Base-by-base conservation (phyloP, 2,888 invertebrate genomes). In the Heliconius erato region DNA sequence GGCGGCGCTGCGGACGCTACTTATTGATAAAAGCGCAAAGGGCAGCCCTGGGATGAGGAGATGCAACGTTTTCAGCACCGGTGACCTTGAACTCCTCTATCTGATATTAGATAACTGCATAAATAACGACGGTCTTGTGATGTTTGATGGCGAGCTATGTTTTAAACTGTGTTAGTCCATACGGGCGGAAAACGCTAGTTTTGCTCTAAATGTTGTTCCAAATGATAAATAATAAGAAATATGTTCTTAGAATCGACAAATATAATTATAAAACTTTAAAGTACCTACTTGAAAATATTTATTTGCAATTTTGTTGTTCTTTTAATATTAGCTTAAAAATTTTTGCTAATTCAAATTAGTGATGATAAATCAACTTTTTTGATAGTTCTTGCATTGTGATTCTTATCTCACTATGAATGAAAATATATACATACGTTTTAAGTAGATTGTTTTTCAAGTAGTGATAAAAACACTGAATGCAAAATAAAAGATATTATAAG, bases 11-110 rank as follows among this genome's bases (percentile, higher is more conserved):
- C 85, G 84, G 83, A 88, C 87, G 86, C 86, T 85, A 85, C 88
- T 91, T 95, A 94, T 94, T 94, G 95, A 95, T 93, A 94, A 94
- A 95, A 93, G 93, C 93, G 94, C 92, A 92, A 91, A 92, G 93
- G 93, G 91, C 92, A 89, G 89, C 90, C 84, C 81, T 77, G 85
- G 83, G 79, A 85, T 81, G 83, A 76, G 82, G 85, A 83, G 82
- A 85, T 86, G 87, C 87, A 86, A 86, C 90, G 90, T 90, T 92
- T 92, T 91, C 90, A 90, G 91, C 90, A 85, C 88, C 88, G 89
- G 90, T 93, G 93, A 93, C 95, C 95, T 95, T 95, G 95, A 95
- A 95, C 95, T 90, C 92, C 87, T 88, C 89, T 92, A 92, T 94
- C 92, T 89, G 91, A 90, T 94, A 91, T 94, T 92, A 92, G 91